A percentile compares a stretch with the other conserved stretches of the same genome.
phyloP scores from a whole-genome alignment of 1,140 invertebrate species.

The Brachionus paranguensis region DNA sequence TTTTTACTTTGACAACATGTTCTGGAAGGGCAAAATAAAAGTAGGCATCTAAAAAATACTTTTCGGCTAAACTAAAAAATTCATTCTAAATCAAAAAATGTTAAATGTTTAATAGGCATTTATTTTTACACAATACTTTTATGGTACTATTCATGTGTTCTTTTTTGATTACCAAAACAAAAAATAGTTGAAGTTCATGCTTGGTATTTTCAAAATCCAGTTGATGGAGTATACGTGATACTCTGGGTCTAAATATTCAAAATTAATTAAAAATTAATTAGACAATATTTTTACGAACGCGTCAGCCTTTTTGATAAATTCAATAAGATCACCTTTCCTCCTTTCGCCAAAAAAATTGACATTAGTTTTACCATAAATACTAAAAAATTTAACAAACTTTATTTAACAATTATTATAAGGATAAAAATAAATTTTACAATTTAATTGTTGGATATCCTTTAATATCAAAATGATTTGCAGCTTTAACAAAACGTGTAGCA shows the following conservation, averaged over 20 bases:
- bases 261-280: neutral
- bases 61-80: slow-evolving; percentile 27
- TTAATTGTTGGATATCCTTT: slow-evolving; percentile 38
- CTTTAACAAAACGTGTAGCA: slow-evolving; percentile 25
- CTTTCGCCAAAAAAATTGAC: neutral
- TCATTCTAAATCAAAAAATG: neutral
- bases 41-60: slow-evolving; percentile 39
- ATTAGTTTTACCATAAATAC: slow-evolving; percentile 18
- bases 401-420: neutral
- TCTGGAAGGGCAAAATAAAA: slow-evolving; percentile 33
- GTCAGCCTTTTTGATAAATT: slow-evolving; percentile 33
- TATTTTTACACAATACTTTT: neutral
- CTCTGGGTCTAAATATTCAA: neutral
- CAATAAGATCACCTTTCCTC: slow-evolving; percentile 8
- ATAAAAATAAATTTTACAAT: neutral
- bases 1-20: neutral
- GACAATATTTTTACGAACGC: neutral
- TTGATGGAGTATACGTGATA: neutral
- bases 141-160: neutral
- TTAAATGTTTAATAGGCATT: neutral
- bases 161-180: slow-evolving; percentile 13
- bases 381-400: neutral
- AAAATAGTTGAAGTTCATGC: slow-evolving; percentile 3
- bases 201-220: slow-evolving; percentile 39
- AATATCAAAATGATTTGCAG: slow-evolving; percentile 40